Evolutionary conservation across 2,797 vertebrate species (phyloP).

Genomic region (Aeoliscus strigatus): DNA sequence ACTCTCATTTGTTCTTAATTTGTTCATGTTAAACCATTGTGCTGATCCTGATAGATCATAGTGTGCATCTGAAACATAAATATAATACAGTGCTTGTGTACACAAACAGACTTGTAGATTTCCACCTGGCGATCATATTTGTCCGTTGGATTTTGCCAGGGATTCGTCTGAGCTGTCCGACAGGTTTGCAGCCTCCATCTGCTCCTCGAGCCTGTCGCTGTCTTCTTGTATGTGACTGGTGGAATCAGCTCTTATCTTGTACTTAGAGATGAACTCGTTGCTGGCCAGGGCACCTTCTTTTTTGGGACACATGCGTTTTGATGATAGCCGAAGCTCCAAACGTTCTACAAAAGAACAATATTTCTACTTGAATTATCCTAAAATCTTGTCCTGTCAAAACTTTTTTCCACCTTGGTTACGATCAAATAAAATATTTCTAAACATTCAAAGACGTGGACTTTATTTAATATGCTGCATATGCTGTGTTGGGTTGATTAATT

Average conservation of each 20-base stretch:
- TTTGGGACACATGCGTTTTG: conserved; percentile 57
- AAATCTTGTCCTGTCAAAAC: too few species aligned
- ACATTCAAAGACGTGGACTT: too few species aligned
- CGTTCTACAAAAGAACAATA: conserved; percentile 54
- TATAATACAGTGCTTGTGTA: conserved; percentile 11
- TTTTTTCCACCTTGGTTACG: background rate
- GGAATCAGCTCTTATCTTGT: conserved; percentile 42
- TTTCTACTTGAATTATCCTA: too few species aligned
- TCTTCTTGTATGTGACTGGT: conserved; percentile 30
- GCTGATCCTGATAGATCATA: background rate
- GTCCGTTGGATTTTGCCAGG: conserved; percentile 41
- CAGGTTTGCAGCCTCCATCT: conserved; percentile 40
- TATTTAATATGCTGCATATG: too few species aligned
- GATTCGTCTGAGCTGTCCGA: conserved; percentile 33
- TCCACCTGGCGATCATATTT: conserved; percentile 26
- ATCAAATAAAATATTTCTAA: too few species aligned
- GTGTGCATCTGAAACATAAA: conserved; percentile 40
- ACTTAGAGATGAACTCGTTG: conserved; percentile 75
- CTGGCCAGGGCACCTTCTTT: conserved; percentile 73
- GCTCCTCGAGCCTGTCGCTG: conserved; percentile 34
- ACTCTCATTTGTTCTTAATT: conserved; percentile 21
- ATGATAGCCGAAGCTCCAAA: conserved; percentile 40
- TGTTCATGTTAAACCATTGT: conserved; percentile 11
- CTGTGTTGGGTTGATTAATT: too few species aligned
- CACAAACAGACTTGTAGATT: background rate